These are phyloP conservation scores for Pachycephala philippinensis DNA, from an alignment of 2,113 vertebrate genomes.

Conservation along the genomic window DNA sequence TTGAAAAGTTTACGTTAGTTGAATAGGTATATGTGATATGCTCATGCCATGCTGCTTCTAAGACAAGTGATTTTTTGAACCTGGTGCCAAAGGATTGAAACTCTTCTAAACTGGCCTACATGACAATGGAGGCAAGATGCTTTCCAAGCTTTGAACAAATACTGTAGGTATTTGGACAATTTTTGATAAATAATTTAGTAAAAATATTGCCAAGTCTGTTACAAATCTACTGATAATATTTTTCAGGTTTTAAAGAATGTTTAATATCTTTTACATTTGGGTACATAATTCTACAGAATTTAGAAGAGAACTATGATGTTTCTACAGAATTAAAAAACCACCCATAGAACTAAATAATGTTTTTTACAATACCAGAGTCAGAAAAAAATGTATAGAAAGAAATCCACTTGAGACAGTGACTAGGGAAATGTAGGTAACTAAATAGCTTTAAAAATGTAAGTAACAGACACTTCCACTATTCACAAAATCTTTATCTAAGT, in stretches of 20 bases:
- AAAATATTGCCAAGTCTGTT: neutral
- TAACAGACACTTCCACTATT: neutral
- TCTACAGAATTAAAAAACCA: neutral
- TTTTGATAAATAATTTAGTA: neutral
- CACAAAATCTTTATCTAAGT: neutral
- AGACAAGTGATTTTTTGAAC: neutral
- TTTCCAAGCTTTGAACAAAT: neutral
- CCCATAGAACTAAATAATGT: neutral
- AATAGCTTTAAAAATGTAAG: neutral
- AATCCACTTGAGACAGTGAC: neutral
- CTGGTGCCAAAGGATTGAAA: neutral
- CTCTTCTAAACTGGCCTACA: neutral
- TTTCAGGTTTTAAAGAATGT: neutral
- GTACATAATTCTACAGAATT: neutral
- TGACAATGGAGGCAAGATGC: neutral
- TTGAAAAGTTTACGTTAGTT: neutral
- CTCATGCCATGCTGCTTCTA: neutral
- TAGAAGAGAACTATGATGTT: neutral
- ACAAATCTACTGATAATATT: neutral
- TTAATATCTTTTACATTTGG: neutral
- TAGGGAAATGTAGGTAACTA: neutral
- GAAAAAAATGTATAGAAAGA: neutral
- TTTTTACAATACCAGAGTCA: neutral
- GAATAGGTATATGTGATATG: neutral
- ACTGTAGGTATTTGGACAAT: neutral